Base-by-base conservation (phyloP, 2,113 vertebrate species). In the Eupsittula cactorum region DNA sequence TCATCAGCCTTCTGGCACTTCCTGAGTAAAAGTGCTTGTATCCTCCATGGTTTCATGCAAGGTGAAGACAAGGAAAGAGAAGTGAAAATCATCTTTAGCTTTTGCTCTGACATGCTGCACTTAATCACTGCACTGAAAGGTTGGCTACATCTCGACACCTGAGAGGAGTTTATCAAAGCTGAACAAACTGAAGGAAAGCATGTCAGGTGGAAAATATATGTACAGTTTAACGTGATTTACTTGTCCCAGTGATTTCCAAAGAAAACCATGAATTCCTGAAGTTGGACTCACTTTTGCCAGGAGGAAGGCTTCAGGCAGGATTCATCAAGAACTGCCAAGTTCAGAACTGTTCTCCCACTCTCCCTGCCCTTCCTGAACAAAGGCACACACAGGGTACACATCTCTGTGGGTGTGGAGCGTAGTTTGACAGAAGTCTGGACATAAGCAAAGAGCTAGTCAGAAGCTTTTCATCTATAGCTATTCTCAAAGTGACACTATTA, bases 1-100 rank as follows among this genome's bases (percentile, higher is more conserved):
- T 27, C 39, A 94, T 90, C 82, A 91, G 67, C 75, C 82, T 95
- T 80, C 88, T 88, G 85, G 85, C 88, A 90, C 62, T 94, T 95
- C 88, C 95, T 62, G 35, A 91, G 73, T 21, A 19, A 4, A 82
- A 85, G 9, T 52, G 20, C 63, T 70, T 79, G 6, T 76, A 82
- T 57, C 65, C 71, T 64, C 44, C 82, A 90, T 31, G 17, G 37
- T 37, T 95, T 63, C 67, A 79, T 17, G 39, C 13, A 75, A 75
- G 13, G 47, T 50, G 16, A 94, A 92, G 73, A 86, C 68, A 88
- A 86, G 49, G 42, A 82, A 82, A 69, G 31, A 69, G 31, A 93
- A 86, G 46, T 84, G n/a, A 86, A 93, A 96, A 42, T 75, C 20
- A 88, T 76, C 71, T 84, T 82, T 18, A 93, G 81, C 44, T 92